phyloP scores from a whole-genome alignment of 1,140 invertebrate species.

The Drosophila watanabei region DNA sequence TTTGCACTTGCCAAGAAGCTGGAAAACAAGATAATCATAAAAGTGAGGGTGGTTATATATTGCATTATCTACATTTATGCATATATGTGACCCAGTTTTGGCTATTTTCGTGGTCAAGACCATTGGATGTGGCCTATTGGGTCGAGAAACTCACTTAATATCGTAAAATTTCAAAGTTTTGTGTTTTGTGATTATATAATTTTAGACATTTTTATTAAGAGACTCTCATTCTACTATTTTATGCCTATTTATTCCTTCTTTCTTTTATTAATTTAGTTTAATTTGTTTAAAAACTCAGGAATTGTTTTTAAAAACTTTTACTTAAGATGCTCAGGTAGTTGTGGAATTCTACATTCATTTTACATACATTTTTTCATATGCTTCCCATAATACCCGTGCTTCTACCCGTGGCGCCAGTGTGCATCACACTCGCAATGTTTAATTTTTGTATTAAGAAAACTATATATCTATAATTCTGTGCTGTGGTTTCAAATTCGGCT shows the following conservation, averaged over 20 bases:
- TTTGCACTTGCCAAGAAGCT: slow-evolving; percentile 32
- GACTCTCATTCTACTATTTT: not conserved
- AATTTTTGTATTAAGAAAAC: no score
- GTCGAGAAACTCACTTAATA: not conserved
- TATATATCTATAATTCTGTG: no score
- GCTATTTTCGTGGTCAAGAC: slow-evolving; percentile 10
- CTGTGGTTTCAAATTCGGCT: no score
- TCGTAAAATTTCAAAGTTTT: not conserved
- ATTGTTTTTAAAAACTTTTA: not conserved
- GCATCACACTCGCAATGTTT: no score
- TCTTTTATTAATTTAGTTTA: not conserved
- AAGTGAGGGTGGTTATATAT: slow-evolving; percentile 8
- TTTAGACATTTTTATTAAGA: not conserved
- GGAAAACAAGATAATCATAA: slow-evolving; percentile 36
- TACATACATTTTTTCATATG: no score
- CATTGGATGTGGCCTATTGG: not conserved
- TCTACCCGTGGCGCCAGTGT: no score
- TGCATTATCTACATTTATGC: not conserved
- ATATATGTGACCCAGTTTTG: not conserved
- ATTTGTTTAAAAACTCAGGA: not conserved
- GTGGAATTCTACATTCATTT: no score
- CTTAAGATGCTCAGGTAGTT: no score
- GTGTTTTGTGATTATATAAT: not conserved
- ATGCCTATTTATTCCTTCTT: not conserved
- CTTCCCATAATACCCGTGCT: no score